Conservation (phyloP, 2,797 vertebrate genomes). For the Adelosebastes latens region DNA sequence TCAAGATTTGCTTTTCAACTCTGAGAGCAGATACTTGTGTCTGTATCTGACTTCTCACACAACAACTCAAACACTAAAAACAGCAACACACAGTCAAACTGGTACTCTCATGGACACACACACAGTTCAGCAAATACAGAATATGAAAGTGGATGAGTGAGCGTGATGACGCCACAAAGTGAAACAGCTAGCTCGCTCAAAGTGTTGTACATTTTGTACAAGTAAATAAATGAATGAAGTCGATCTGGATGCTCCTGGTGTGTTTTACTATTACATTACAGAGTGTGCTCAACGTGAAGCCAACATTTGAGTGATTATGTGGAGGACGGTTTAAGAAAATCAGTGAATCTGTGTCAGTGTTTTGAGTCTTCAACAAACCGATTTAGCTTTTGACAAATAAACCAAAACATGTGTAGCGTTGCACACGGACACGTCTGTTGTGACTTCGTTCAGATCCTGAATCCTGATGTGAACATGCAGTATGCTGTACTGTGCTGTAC, state of each 20-base stretch:
- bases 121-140: not conserved
- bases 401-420: slow-evolving; percentile 14
- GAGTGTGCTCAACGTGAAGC: not conserved
- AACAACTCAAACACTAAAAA: slow-evolving; percentile 25
- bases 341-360: slow-evolving; percentile 17
- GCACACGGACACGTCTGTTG: slow-evolving; percentile 27
- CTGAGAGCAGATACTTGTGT: slow-evolving; percentile 21
- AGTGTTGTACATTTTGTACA: not conserved
- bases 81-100: not conserved
- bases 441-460: slow-evolving; percentile 48
- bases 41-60: slow-evolving; percentile 21
- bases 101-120: not conserved
- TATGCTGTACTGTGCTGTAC: slow-evolving; percentile 55
- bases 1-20: slow-evolving; percentile 53
- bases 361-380: slow-evolving; percentile 26
- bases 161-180: not conserved
- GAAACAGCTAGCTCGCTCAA: not conserved
- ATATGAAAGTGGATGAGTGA: not conserved
- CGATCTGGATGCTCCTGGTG: not conserved
- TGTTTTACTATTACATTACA: not conserved
- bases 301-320: not conserved
- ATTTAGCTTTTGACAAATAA: slow-evolving; percentile 24
- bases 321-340: not conserved
- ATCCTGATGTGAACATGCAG: slow-evolving; percentile 65
- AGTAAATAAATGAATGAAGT: not conserved